Evolutionary conservation across 2,888 invertebrate genomes (phyloP).

Genomic region (Ophion ellenae): DNA sequence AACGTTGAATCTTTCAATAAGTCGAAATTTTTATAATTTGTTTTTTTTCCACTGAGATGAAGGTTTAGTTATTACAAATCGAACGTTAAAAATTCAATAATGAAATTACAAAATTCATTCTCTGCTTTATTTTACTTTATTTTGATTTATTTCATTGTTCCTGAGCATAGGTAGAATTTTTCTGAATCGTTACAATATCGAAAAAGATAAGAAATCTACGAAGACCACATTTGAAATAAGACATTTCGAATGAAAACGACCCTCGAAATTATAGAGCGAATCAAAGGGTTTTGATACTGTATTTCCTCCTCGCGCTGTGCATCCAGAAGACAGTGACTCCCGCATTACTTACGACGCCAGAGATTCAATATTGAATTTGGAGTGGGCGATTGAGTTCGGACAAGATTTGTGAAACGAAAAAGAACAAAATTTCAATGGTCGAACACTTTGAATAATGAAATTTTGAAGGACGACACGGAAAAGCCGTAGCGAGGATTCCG

Average conservation of each 20-base stretch:
- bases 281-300: neutral
- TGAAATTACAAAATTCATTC: neutral
- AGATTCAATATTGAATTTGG: neutral
- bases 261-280: too few species aligned
- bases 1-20: neutral
- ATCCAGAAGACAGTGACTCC: neutral
- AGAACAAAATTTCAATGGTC: neutral
- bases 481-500: constrained; percentile 17
- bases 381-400: neutral
- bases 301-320: neutral
- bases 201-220: neutral
- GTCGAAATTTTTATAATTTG: neutral
- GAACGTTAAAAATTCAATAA: neutral
- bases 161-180: too few species aligned
- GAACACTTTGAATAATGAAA: neutral
- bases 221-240: neutral
- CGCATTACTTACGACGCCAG: neutral
- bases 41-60: too few species aligned
- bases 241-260: neutral
- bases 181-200: neutral
- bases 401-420: constrained; percentile 2
- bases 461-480: constrained; percentile 15
- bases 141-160: neutral
- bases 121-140: neutral
- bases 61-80: too few species aligned